Base-by-base conservation (phyloP, 1,140 invertebrate species). In the Cotesia glomerata region DNA sequence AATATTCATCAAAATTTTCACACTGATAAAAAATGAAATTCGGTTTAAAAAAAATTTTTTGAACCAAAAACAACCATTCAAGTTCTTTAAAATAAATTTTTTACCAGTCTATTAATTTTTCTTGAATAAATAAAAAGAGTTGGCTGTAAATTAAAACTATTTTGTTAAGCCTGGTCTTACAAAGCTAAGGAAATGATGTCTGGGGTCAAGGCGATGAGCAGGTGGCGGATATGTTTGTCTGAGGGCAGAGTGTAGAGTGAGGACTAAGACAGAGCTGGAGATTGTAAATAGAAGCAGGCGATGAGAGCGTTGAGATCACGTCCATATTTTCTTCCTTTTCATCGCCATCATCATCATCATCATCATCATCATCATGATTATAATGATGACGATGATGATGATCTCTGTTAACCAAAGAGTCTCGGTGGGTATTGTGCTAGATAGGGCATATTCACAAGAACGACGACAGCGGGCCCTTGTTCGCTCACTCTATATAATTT, bases 401-500 rank as follows among this genome's bases (percentile, higher is more conserved):
- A 26, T 26, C 26, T 26, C 26, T 26, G 26, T 26, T 26, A 26
- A 26, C 26, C 26, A 26, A 26, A 26, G 26, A 26, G 26, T 26
- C 26, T 26, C 26, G 26, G 26, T 26, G 26, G 26, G 5, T 11
- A 45, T 45, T 7, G 7, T 45, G 39, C 39, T 45, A 45, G 39
- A 45, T 45, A 8, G 7, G 11, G 39, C 39, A 45, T 45, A 45
- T 45, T 45, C 7, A 7, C 39, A 45, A 45, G 7, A 7, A 45
- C 39, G 39, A 45, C 39, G 39, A 45, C 39, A 45, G 39, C 39
- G 39, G 11, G 56, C 18, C 56, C 56, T 14, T 9, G 77, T 79
- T 26, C 26, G 83, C 78, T 84, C 82, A 82, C 81, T 83, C 84
- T 78, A 84, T 85, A 85, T 85, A 85, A 85, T 85, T 85, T 85